Evolutionary conservation across 2,113 vertebrate species (phyloP).

Genomic region (Melanostigma gelatinosum): DNA sequence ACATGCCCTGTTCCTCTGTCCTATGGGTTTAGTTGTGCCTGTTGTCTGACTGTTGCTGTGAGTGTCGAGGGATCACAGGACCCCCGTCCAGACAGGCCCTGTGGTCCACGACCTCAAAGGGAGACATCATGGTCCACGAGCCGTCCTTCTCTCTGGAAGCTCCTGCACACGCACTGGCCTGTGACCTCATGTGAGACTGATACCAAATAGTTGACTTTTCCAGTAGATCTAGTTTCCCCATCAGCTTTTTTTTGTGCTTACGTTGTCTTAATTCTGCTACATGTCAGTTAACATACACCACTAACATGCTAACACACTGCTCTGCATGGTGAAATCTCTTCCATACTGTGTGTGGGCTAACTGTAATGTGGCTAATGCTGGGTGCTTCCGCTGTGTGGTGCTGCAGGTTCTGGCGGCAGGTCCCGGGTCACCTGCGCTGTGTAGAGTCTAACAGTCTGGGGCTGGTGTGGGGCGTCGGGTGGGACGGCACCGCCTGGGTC

Average conservation of each 20-base stretch:
- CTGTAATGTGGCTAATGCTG: slow-evolving; percentile 43
- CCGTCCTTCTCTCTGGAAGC: slow-evolving; percentile 89
- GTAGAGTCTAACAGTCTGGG: slow-evolving; percentile 92
- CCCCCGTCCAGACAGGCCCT: slow-evolving; percentile 90
- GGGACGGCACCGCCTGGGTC: slow-evolving; percentile 93
- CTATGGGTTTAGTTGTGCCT: slow-evolving; percentile 85
- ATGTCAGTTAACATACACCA: background rate
- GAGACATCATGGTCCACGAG: slow-evolving; percentile 96
- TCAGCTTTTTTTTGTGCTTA: background rate
- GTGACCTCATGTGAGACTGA: slow-evolving; percentile 92
- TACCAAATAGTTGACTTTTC: background rate
- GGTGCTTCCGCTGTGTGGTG: slow-evolving; percentile 68
- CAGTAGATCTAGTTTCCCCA: background rate
- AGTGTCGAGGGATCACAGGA: slow-evolving; percentile 87
- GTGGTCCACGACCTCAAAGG: slow-evolving; percentile 95
- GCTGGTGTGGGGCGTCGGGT: slow-evolving; percentile 95
- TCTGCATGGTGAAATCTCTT: slow-evolving; percentile 24
- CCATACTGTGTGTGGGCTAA: slow-evolving; percentile 3
- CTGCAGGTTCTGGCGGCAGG: slow-evolving; percentile 96
- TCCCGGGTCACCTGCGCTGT: slow-evolving; percentile 92
- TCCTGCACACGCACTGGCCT: slow-evolving; percentile 78
- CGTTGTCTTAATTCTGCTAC: background rate
- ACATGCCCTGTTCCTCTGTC: background rate
- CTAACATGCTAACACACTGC: slow-evolving; percentile 38
- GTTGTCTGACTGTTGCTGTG: slow-evolving; percentile 91